Evolutionary conservation across 1,140 invertebrate genomes (phyloP), one percentile per base, ranked within the genome.

Genomic region (Matsumurasca onukii): DNA sequence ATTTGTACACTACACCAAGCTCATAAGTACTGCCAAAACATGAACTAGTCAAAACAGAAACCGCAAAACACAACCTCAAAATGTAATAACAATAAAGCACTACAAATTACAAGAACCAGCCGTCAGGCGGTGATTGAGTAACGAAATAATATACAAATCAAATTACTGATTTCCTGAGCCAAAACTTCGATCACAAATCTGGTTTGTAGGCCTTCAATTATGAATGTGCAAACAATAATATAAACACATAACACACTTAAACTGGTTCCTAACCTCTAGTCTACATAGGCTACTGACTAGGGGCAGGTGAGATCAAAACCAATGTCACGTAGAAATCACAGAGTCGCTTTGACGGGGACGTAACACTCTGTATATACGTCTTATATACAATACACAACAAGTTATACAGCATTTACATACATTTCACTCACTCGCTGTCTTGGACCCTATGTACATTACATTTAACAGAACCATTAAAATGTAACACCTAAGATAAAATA

Each of bases 131-230:
- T 39, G 34, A 25, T 15, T 59, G 12, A 59, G n/a, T 13, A 59
- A 59, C 30, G 30, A 59, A 59, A 9, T 27, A 59, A 59, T 59
- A 27, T 59, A 59, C 55, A 59, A 59, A 59, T 12, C 22, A 24
- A 52, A 52, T n/a, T 22, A 59, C 15, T 59, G 30, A 59, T 27
- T 59, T 59, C 24, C 55, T 59, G 55, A 59, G 55, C 55, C 55
- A 27, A 59, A 59, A 39, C 15, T 29, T 27, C 30, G 13, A 29
- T 59, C 55, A 59, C 55, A 59, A 59, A 59, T 27, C 30, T 59
- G n/a, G n/a, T 5, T 59, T 59, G n/a, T 59, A 59, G 55, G 55
- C 55, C 55, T 59, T 59, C 55, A 59, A 59, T 27, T 59, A 59
- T 59, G 55, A 59, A 27, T 59, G 55, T 59, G 55, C 55, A 59